Evolutionary conservation across 2,113 vertebrate genomes (phyloP).

Genomic region (Nanger granti): DNA sequence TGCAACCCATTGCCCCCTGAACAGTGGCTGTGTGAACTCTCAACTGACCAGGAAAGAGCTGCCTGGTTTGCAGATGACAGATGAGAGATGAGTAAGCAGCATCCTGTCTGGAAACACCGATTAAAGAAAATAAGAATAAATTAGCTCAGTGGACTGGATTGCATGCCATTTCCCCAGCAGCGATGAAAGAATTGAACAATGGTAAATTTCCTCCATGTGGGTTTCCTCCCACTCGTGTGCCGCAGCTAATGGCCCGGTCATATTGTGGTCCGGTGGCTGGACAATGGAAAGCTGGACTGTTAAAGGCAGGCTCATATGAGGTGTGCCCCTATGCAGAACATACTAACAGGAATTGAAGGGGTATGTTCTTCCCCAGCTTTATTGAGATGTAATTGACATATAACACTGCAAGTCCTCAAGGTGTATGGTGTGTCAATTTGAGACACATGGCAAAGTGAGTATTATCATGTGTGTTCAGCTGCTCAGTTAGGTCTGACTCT

Average conservation of each 20-base stretch:
- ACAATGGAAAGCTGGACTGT: not conserved
- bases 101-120: not conserved
- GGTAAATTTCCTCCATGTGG: accelerated
- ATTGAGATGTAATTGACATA: not conserved
- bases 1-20: too few species aligned
- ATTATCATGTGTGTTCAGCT: not conserved
- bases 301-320: not conserved
- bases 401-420: not conserved
- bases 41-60: not conserved
- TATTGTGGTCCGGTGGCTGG: not conserved
- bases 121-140: not conserved
- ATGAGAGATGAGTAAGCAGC: not conserved
- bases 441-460: not conserved
- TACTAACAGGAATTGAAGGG: not conserved
- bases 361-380: not conserved
- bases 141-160: too few species aligned
- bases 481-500: not conserved
- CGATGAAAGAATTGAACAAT: not conserved
- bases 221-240: not conserved
- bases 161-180: not conserved
- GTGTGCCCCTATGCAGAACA: not conserved
- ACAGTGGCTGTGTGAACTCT: not conserved
- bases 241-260: not conserved
- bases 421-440: not conserved
- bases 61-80: not conserved